phyloP scores from a whole-genome alignment of 2,888 invertebrate species.

The Arge pagana region DNA sequence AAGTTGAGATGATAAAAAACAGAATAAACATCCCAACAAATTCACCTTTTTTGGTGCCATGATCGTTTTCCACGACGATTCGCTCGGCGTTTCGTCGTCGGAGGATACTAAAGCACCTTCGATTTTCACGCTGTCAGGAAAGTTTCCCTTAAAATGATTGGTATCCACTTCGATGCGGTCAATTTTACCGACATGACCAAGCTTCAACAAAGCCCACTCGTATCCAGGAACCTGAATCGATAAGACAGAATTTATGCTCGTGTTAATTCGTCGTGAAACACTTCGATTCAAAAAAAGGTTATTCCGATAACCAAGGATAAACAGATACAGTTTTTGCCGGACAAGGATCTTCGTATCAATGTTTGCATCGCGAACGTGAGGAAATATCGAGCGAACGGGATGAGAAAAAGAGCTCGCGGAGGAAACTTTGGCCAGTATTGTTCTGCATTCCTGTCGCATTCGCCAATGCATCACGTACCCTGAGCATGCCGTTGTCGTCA shows the following conservation, averaged over 20 bases:
- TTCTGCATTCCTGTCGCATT: too few species aligned
- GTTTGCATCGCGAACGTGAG: too few species aligned
- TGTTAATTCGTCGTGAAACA: neutral
- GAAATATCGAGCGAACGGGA: too few species aligned
- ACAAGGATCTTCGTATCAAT: too few species aligned
- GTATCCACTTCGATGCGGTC: conserved; percentile 65
- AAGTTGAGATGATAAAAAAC: neutral
- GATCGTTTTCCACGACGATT: conserved; percentile 59
- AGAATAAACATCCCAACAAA: neutral
- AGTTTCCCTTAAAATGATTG: conserved; percentile 69
- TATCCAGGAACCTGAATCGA: conserved; percentile 48
- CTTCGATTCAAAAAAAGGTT: neutral
- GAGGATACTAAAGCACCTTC: conserved; percentile 59
- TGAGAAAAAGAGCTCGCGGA: too few species aligned
- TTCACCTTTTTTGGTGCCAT: conserved; percentile 62
- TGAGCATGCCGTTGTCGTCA: conserved; percentile 63
- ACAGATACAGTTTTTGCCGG: too few species aligned
- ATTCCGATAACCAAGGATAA: too few species aligned
- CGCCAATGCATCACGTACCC: conserved; percentile 60
- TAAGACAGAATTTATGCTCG: neutral
- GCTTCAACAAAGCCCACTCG: conserved; percentile 68
- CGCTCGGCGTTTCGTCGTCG: conserved; percentile 51
- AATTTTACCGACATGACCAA: conserved; percentile 63
- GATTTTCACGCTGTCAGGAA: conserved; percentile 65
- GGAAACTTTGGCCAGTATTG: too few species aligned